These are phyloP conservation scores for Caenorhabditis sp. DNA, from an alignment of 2,888 invertebrate species.

Conservation along the genomic window DNA sequence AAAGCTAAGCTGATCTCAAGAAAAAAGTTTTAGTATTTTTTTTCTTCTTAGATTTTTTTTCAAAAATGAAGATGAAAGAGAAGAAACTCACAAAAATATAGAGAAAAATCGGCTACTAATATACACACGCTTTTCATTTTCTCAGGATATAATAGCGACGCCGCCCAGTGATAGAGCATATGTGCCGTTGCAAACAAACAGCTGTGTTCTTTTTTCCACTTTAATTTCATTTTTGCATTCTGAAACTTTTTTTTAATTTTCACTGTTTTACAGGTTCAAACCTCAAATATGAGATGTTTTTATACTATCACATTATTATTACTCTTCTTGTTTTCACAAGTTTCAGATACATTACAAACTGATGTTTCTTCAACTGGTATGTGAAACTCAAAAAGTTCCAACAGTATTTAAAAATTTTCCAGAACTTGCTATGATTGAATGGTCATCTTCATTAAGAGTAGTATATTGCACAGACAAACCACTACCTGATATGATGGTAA, in stretches of 20 bases:
- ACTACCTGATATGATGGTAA: conserved; percentile 58
- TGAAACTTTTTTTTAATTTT: neutral
- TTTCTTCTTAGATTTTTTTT: neutral
- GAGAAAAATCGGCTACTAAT: conserved; percentile 18
- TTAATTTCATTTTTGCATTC: conserved; percentile 33
- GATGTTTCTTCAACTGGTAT: neutral
- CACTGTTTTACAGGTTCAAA: neutral
- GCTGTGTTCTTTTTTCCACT: conserved; percentile 37
- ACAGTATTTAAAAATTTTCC: conserved; percentile 9
- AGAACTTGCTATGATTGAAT: conserved; percentile 67
- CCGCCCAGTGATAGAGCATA: conserved; percentile 33
- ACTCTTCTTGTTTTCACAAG: neutral
- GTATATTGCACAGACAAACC: conserved; percentile 64
- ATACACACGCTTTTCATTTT: conserved; percentile 49
- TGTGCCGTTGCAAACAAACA: conserved; percentile 46
- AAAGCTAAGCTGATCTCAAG: neutral
- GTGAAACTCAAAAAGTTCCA: neutral
- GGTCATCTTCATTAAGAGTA: conserved; percentile 61
- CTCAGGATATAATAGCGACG: conserved; percentile 24
- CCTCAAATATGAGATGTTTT: neutral
- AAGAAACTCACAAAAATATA: neutral
- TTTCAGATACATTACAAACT: neutral
- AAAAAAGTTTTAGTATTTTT: conserved; percentile 2
- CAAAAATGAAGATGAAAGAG: neutral
- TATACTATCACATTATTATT: neutral